A percentile compares a stretch with the other conserved stretches of the same genome.
Evolutionary conservation across 2,797 vertebrate species (phyloP).

Genomic region (Sebastes aleutianus): DNA sequence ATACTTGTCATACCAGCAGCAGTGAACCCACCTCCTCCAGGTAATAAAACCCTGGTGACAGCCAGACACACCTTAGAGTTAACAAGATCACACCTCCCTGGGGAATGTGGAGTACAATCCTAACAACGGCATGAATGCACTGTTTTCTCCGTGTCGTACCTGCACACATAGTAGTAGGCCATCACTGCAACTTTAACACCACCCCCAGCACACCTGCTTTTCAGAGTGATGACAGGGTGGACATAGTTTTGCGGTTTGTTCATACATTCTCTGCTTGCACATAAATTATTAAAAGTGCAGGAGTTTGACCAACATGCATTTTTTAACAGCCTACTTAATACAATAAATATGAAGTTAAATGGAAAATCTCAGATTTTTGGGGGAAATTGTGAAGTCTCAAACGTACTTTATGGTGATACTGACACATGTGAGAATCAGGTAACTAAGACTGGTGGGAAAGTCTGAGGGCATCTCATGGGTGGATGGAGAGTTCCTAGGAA

Average conservation of each 20-base stretch:
- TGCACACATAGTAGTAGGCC: background rate
- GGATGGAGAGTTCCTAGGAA: background rate
- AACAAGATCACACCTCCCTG: conserved; percentile 49
- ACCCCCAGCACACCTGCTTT: background rate
- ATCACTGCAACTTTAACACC: background rate
- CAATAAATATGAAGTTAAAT: no score
- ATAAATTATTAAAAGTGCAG: no score
- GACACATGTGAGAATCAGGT: background rate
- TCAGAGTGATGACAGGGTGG: background rate
- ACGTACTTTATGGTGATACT: no score
- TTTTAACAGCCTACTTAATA: no score
- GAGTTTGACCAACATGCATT: no score
- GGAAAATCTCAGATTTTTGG: no score
- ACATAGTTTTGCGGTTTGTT: background rate
- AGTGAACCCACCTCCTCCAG: conserved; percentile 14
- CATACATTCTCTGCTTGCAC: background rate
- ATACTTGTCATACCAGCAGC: conserved; percentile 53
- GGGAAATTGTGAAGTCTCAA: no score
- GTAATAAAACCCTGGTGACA: conserved; percentile 35
- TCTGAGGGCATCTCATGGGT: background rate
- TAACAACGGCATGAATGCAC: conserved; percentile 6
- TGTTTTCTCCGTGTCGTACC: conserved; percentile 6
- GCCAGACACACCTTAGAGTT: conserved; percentile 51
- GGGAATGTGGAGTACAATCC: conserved; percentile 58
- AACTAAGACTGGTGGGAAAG: background rate